These are phyloP conservation scores for Mya arenaria DNA, from an alignment of 1,140 invertebrate genomes.

Conservation along the genomic window DNA sequence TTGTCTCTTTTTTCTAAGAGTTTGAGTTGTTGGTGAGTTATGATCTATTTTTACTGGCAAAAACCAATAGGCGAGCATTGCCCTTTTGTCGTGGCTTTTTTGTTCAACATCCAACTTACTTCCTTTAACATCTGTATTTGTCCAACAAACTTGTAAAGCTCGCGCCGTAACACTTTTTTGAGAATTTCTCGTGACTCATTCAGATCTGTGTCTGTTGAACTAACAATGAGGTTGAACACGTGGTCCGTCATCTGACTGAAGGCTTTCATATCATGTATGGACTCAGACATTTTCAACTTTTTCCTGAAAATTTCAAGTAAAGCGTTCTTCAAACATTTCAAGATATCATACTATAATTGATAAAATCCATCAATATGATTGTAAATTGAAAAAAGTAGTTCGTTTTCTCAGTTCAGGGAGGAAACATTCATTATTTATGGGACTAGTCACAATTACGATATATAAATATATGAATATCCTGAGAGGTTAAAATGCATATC, in stretches of 20 bases:
- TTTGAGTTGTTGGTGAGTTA: no score
- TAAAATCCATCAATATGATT: not conserved
- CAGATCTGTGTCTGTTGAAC: constrained; percentile 52
- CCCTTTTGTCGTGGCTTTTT: no score
- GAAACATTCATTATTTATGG: no score
- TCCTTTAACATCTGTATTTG: constrained; percentile 52
- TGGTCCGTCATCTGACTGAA: constrained; percentile 69
- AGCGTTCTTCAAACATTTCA: not conserved
- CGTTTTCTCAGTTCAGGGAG: no score
- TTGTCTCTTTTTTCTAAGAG: no score
- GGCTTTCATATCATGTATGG: constrained; percentile 71
- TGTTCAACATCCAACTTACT: no score
- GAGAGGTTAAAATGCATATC: no score
- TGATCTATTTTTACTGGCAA: no score
- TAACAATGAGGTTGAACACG: constrained; percentile 61
- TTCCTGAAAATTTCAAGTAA: not conserved
- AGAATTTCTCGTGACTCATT: constrained; percentile 57
- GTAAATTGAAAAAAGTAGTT: no score
- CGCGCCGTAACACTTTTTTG: constrained; percentile 46
- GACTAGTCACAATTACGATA: no score
- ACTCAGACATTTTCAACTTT: constrained; percentile 58
- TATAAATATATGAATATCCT: no score
- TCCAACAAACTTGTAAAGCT: constrained; percentile 68
- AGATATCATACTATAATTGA: not conserved
- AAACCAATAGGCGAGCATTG: no score